A percentile compares a stretch with the other conserved stretches of the same genome.
These are phyloP conservation scores for Temnothorax rugatulus DNA, from an alignment of 2,888 invertebrate species.

Conservation along the genomic window DNA sequence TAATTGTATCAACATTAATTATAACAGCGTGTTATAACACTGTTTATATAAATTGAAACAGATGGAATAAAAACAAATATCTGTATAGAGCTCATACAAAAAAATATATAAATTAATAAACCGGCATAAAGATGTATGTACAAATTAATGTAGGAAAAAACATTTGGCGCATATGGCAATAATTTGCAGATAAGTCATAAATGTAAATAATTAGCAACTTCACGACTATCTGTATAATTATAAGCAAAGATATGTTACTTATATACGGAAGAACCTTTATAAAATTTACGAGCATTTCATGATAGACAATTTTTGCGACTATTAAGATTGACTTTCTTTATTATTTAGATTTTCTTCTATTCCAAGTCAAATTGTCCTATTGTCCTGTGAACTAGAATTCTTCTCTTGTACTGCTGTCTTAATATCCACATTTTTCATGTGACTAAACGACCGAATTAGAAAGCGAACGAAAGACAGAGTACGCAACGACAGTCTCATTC, in stretches of 20 bases:
- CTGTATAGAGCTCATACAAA: constrained; percentile 11
- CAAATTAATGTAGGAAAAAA: constrained; percentile 45
- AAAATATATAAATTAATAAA: constrained; percentile 35
- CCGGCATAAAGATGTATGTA: constrained; percentile 14
- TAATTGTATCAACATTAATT: too few species aligned
- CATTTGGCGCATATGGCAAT: constrained; percentile 43
- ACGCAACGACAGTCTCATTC: neutral
- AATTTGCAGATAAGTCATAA: constrained; percentile 48
- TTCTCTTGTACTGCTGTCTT: neutral
- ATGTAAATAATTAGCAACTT: constrained; percentile 59
- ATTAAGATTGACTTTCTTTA: constrained; percentile 46
- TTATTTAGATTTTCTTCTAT: constrained; percentile 5
- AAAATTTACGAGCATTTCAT: constrained; percentile 66
- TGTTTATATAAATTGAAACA: constrained; percentile 16
- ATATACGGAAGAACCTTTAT: constrained; percentile 78
- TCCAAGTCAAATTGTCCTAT: neutral
- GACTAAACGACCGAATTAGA: neutral
- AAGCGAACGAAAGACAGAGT: neutral
- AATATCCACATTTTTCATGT: neutral
- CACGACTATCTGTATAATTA: constrained; percentile 60
- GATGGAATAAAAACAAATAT: constrained; percentile 11
- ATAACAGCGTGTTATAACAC: neutral
- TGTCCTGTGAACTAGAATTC: neutral
- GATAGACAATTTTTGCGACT: constrained; percentile 72
- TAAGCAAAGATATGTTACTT: constrained; percentile 69